Evolutionary conservation across 2,888 invertebrate genomes (phyloP), one percentile per base, ranked within the genome.

Genomic region (Ptilodon capucinus): DNA sequence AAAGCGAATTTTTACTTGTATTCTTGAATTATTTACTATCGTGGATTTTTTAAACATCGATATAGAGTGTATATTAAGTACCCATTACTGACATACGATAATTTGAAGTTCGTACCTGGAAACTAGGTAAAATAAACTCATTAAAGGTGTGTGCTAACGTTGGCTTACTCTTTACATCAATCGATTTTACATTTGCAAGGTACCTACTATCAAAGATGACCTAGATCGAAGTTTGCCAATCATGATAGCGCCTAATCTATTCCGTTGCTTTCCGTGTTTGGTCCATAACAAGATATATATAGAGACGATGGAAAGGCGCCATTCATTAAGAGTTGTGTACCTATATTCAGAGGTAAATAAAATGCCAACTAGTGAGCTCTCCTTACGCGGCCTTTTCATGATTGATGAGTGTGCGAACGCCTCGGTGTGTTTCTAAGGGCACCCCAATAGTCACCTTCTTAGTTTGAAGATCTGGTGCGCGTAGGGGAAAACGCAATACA

Each of bases 211-310:
- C 62, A 50, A 60, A 61, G 61, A 47, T 60, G 71, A 67, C 70
- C 73, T 74, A 76, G 72, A 76, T 76, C 64, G 67, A 76, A 54
- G 58, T 78, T 73, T 71, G 65, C 67, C 68, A 73, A 78, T 79
- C 73, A 74, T 59, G 68, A 67, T 72, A 71, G 59, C 58, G 55
- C 51, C 59, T 45, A 30, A 60, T 54, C 48, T 59, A 61, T 67
- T 62, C 46, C 60, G 59, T 51, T 63, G 48, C 46, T 59, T 67
- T 66, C 58, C 59, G 51, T 59, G 39, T 48, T 48, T 48, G 38
- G 35, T 44, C 45, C 53, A 51, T 53, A 46, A 47, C 39, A 45
- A 45, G 28, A 11, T 16, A 14, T 32, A 13, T 41, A 17, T 11
- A 32, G 9, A n/a, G 7, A 23, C 23, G 14, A 17, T 11, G 40